These are phyloP conservation scores for Ctenosaura bakeri DNA, from an alignment of 2,797 vertebrate genomes.

Conservation along the genomic window DNA sequence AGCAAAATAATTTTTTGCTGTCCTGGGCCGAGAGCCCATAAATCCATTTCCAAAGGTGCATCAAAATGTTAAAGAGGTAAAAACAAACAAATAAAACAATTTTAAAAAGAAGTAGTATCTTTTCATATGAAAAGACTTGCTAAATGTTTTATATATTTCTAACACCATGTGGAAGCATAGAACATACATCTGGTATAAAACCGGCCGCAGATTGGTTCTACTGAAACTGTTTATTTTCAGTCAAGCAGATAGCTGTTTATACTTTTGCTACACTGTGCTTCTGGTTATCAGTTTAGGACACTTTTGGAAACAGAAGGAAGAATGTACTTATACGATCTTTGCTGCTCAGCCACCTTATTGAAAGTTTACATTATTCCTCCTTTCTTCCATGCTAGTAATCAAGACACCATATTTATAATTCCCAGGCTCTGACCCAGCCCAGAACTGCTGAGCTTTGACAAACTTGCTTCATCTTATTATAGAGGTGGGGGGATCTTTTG, in stretches of 20 bases:
- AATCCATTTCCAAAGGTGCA: not conserved
- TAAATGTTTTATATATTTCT: not conserved
- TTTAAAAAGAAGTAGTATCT: not conserved
- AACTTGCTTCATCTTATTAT: not conserved
- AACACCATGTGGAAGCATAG: not conserved
- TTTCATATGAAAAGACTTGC: conserved; percentile 1
- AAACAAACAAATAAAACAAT: not conserved
- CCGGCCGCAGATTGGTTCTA: not conserved
- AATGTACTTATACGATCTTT: not conserved
- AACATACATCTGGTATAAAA: not conserved
- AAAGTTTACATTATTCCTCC: no score
- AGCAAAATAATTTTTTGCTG: conserved; percentile 1
- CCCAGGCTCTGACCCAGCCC: not conserved
- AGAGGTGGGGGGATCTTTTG: not conserved
- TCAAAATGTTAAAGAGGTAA: not conserved
- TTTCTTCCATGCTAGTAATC: no score
- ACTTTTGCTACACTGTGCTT: not conserved
- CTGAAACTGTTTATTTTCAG: not conserved
- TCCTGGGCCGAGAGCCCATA: conserved; percentile 12
- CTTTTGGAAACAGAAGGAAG: not conserved
- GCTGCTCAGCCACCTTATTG: no score
- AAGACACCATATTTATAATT: no score
- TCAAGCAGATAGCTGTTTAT: not conserved
- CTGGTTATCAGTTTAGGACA: not conserved
- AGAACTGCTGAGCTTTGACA: not conserved